phyloP scores from a whole-genome alignment of 2,888 invertebrate species.

The Isoperla grammatica region DNA sequence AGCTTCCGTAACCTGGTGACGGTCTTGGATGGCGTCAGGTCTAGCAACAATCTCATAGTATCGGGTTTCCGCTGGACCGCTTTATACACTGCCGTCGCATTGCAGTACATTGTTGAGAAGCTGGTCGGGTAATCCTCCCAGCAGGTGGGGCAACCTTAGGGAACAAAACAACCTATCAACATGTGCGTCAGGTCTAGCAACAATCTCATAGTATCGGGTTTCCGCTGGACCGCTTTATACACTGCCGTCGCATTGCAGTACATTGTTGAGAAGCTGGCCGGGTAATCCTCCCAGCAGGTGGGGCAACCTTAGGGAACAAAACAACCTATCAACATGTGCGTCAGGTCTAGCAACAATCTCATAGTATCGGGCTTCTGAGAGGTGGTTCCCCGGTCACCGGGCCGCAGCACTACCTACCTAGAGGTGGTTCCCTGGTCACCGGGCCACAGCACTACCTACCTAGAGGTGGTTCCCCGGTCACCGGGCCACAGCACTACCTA shows the following conservation, averaged over 20 bases:
- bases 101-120: conserved; percentile 27
- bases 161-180: too few species aligned
- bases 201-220: conserved; percentile 22
- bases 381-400: conserved; percentile 22
- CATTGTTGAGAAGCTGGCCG: conserved; percentile 21
- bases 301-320: too few species aligned
- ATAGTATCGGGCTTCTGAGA: conserved; percentile 21
- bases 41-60: conserved; percentile 24
- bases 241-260: conserved; percentile 28
- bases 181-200: conserved; percentile 25
- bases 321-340: too few species aligned
- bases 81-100: conserved; percentile 26
- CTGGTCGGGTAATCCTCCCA: conserved; percentile 19
- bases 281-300: conserved; percentile 20
- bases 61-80: conserved; percentile 21
- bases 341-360: conserved; percentile 24
- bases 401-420: conserved; percentile 30
- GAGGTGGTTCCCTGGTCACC: too few species aligned
- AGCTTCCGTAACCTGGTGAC: conserved; percentile 20
- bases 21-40: conserved; percentile 23
- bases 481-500: too few species aligned
- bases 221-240: conserved; percentile 26
- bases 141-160: conserved; percentile 26
- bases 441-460: too few species aligned
- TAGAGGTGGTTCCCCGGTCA: too few species aligned